These are phyloP conservation scores for Nephrocerus scutellatus DNA, from an alignment of 2,888 invertebrate genomes.

Conservation along the genomic window DNA sequence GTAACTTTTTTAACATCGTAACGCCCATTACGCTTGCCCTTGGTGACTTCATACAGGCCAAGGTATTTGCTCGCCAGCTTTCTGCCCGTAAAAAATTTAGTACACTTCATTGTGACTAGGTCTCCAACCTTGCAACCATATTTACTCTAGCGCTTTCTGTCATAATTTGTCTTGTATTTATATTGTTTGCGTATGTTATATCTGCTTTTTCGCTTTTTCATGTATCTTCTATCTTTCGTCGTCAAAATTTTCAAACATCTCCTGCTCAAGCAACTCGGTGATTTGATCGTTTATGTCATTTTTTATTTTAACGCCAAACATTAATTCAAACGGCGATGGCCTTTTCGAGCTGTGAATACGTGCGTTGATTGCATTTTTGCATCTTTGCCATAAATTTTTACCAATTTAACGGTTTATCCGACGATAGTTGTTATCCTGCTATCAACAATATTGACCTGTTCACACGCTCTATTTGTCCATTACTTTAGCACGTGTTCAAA, in stretches of 20 bases:
- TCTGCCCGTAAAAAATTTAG: neutral
- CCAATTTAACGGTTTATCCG: neutral
- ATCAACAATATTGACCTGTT: neutral
- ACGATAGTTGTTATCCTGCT: neutral
- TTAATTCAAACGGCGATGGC: neutral
- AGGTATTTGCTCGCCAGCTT: conserved; percentile 1
- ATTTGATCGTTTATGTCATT: conserved; percentile 1
- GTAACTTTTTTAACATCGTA: conserved; percentile 1
- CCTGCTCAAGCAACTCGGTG: conserved; percentile 1
- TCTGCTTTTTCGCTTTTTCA: neutral
- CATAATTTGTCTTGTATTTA: neutral
- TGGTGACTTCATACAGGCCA: conserved; percentile 1
- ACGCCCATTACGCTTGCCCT: conserved; percentile 1
- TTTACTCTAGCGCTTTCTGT: neutral
- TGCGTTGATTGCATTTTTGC: neutral
- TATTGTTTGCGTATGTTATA: neutral
- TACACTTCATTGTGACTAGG: neutral
- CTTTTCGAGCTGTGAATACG: neutral
- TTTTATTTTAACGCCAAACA: conserved; percentile 1
- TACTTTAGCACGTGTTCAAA: neutral
- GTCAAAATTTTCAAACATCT: neutral
- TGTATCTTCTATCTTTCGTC: conserved; percentile 1
- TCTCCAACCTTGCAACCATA: neutral
- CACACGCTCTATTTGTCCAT: neutral
- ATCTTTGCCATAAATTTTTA: neutral